Base-by-base conservation (phyloP, 2,113 vertebrate genomes). In the Gallinago jamesoni region DNA sequence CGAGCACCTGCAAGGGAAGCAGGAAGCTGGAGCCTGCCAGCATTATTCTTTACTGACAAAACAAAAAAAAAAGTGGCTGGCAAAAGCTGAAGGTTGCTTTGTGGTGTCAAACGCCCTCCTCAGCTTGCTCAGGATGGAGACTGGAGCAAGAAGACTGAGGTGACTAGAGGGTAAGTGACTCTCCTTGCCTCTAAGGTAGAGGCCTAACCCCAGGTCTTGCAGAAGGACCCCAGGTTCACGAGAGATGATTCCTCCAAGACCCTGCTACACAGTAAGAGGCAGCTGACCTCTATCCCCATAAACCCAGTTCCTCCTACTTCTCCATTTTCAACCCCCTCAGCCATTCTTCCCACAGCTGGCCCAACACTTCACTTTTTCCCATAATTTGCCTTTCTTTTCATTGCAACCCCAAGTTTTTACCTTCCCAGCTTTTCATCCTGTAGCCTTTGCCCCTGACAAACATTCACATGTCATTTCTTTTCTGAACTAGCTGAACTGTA, bases 1-100 rank as follows among this genome's bases (percentile, higher is more conserved):
- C 1, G 13, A 89, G 43, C 79, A 86, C 93, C 76, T 95, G 94
- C 84, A 37, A 59, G 68, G 84, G 95, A 87, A 94, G 79, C 73
- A 57, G 93, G 90, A 94, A 87, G 73, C 66, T 16, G 41, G 24
- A 84, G 76, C 80, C 88, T 82, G 77, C 86, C 77, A 92, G 62
- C 53, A 79, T 89, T 94, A 86, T 93, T 90, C 75, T 70, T 23
- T 7, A 62, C 78, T 6, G 53, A 37, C 52, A 84, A 75, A 64
- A 84, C 21, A 84, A 63, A 23, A 55, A 67, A 23, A 23, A 48
- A 62, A 55, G 39, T 8, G 37, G 6, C 56, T 81, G 84, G 43
- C 48, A 31, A 47, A 82, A 89, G 77, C 2, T 93, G 89, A 90
- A 96, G 67, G 63, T 55, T 85, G 41, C 28, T 74, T 56, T 73